A percentile compares a stretch with the other conserved stretches of the same genome.
Evolutionary conservation across 2,888 invertebrate species (phyloP).

Genomic region (Conchocele bisecta): DNA sequence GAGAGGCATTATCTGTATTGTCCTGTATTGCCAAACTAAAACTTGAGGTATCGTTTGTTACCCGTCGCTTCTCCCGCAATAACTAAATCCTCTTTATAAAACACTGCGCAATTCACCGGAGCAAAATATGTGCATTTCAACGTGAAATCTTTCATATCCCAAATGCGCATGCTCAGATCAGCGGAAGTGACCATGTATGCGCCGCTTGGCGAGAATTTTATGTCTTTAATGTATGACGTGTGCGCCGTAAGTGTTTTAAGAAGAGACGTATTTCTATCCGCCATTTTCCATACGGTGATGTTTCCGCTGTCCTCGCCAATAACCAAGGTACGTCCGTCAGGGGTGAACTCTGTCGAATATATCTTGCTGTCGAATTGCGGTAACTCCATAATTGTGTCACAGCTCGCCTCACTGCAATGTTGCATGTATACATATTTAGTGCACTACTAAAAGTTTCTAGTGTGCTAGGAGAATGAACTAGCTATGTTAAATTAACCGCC

Average conservation of each 20-base stretch:
- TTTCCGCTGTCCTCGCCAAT: slow-evolving; percentile 35
- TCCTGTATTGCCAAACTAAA: no score
- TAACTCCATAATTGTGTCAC: slow-evolving; percentile 9
- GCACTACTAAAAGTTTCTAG: no score
- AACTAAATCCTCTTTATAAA: slow-evolving; percentile 28
- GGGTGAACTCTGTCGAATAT: slow-evolving; percentile 8
- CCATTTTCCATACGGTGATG: slow-evolving; percentile 35
- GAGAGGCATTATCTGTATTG: no score
- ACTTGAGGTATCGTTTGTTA: slow-evolving; percentile 13
- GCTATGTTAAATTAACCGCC: no score
- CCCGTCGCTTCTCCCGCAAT: slow-evolving; percentile 53
- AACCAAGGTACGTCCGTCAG: slow-evolving; percentile 30
- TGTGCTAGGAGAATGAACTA: no score
- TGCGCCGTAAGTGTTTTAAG: slow-evolving; percentile 16
- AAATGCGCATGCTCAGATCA: slow-evolving; percentile 51
- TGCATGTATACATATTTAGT: no score
- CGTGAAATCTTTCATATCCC: slow-evolving; percentile 37
- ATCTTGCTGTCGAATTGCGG: slow-evolving; percentile 5
- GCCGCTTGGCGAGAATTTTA: slow-evolving; percentile 42
- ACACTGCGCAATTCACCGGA: slow-evolving; percentile 40
- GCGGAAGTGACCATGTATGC: slow-evolving; percentile 42
- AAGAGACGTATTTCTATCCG: slow-evolving; percentile 1
- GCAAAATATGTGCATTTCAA: slow-evolving; percentile 40
- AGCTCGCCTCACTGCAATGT: slow-evolving; percentile 26
- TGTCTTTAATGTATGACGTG: slow-evolving; percentile 42